These are phyloP conservation scores for Frankliniella fusca DNA, from an alignment of 2,888 invertebrate genomes.

Conservation along the genomic window DNA sequence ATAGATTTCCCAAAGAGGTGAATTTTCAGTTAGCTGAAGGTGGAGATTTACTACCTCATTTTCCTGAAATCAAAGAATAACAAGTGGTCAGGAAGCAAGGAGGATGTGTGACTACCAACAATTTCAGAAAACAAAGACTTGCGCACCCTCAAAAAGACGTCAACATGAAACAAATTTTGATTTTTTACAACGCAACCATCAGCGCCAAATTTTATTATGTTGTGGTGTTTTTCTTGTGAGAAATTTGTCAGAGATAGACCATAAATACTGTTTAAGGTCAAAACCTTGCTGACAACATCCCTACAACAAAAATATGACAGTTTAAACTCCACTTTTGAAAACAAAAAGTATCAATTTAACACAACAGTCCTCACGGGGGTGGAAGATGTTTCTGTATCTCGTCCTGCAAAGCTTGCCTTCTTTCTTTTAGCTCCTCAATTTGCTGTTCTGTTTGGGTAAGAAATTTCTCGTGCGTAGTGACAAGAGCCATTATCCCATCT, in stretches of 20 bases:
- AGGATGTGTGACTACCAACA: background rate
- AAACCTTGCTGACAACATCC: background rate
- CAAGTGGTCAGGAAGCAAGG: background rate
- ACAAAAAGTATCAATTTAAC: background rate
- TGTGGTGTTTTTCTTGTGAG: background rate
- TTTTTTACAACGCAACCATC: background rate
- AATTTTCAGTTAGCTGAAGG: background rate
- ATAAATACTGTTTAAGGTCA: background rate
- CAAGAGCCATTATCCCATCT: background rate
- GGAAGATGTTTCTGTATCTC: background rate
- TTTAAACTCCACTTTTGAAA: background rate
- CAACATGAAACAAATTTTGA: background rate
- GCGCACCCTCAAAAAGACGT: background rate
- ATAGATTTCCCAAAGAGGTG: background rate
- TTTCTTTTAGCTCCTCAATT: too few species aligned
- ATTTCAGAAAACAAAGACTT: background rate
- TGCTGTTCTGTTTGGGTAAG: background rate
- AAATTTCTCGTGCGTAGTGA: background rate
- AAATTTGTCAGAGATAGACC: background rate
- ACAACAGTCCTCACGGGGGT: background rate
- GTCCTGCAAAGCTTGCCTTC: background rate
- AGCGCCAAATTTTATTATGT: background rate
- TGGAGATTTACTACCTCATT: background rate
- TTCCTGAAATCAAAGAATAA: background rate
- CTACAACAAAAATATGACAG: background rate